A percentile compares a stretch with the other conserved stretches of the same genome.
Evolutionary conservation across 2,113 vertebrate species (phyloP).

Genomic region (Alouatta palliata): DNA sequence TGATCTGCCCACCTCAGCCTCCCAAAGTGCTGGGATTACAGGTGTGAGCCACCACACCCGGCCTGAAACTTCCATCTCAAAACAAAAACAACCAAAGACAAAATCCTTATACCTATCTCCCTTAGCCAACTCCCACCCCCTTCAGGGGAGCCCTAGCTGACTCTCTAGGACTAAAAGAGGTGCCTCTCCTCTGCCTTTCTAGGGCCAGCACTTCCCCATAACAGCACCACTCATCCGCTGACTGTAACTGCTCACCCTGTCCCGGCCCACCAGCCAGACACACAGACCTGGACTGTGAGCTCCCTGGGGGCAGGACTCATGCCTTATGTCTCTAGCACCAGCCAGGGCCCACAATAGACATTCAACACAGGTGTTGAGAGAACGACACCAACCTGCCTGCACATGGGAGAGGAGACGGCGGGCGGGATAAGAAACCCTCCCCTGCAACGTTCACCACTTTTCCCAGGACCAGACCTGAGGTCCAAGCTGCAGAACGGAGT

Average conservation of each 20-base stretch:
- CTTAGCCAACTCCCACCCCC: neutral
- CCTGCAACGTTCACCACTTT: neutral
- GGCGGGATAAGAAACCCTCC: neutral
- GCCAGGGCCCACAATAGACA: neutral
- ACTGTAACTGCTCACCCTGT: fast-evolving
- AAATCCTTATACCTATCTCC: neutral
- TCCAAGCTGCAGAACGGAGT: neutral
- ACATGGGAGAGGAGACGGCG: neutral
- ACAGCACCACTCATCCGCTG: neutral
- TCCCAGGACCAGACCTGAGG: neutral
- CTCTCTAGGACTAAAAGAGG: neutral
- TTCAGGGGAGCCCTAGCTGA: neutral
- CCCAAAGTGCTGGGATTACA: too few species aligned
- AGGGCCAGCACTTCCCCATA: neutral
- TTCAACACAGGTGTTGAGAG: too few species aligned
- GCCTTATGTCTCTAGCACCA: neutral
- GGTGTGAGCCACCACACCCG: too few species aligned
- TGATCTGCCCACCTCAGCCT: too few species aligned
- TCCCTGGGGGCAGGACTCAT: neutral
- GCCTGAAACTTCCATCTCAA: too few species aligned
- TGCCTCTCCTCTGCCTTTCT: neutral
- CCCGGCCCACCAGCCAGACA: neutral
- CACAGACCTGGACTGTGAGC: neutral
- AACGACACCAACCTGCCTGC: neutral
- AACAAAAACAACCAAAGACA: too few species aligned